Conservation (phyloP, 37 sponge, comb jelly and placozoan species). For the Chondrosia reniformis region DNA sequence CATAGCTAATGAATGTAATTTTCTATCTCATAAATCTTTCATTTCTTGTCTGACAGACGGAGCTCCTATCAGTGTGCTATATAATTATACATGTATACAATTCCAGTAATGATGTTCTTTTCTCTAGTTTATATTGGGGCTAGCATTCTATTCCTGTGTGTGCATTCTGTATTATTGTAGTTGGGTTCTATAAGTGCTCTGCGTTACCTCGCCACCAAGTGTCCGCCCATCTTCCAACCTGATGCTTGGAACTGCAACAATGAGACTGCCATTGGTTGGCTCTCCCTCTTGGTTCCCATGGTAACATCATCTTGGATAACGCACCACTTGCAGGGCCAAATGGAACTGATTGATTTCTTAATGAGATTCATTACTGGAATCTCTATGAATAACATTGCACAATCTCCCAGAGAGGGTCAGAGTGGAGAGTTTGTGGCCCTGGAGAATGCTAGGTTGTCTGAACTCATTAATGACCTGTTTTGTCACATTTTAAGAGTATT, state of each 20-base stretch:
- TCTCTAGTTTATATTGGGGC: too few relatives aligned
- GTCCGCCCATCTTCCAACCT: slow-evolving; percentile 52
- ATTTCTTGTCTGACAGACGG: too few relatives aligned
- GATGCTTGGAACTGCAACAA: slow-evolving; percentile 41
- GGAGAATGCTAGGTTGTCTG: background rate
- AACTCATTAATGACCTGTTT: slow-evolving; percentile 24
- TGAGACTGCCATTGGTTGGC: background rate
- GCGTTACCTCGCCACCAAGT: slow-evolving; percentile 24
- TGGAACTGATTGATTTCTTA: slow-evolving; percentile 31
- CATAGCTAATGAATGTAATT: too few relatives aligned
- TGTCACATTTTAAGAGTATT: slow-evolving; percentile 46
- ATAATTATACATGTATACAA: too few relatives aligned
- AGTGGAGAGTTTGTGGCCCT: slow-evolving; percentile 16
- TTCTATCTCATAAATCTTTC: too few relatives aligned
- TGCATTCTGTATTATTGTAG: background rate
- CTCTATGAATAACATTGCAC: slow-evolving; percentile 32
- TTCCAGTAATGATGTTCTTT: too few relatives aligned
- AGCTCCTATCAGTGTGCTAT: too few relatives aligned
- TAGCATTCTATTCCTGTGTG: background rate
- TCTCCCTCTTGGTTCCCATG: slow-evolving; percentile 4
- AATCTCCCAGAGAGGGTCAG: slow-evolving; percentile 11
- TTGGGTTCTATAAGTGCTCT: slow-evolving; percentile 59
- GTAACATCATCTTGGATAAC: slow-evolving; percentile 24
- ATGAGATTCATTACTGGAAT: slow-evolving; percentile 32
- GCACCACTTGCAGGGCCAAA: slow-evolving; percentile 39